A percentile compares a stretch with the other conserved stretches of the same genome.
Evolutionary conservation across 2,888 invertebrate species (phyloP).

Genomic region (Arctia plantaginis): DNA sequence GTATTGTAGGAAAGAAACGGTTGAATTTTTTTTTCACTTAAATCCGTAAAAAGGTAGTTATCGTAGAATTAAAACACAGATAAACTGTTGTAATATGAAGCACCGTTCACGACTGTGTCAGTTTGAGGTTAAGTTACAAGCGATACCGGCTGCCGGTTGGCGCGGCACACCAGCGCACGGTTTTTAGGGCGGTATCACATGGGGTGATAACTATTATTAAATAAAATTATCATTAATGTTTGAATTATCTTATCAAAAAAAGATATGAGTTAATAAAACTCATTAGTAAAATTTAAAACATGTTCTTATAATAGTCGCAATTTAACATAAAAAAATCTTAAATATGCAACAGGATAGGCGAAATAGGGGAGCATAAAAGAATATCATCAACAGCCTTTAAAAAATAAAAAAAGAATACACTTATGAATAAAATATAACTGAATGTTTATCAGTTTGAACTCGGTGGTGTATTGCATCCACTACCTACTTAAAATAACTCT

Average conservation of each 20-base stretch:
- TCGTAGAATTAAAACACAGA: conserved; percentile 63
- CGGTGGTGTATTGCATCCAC: not conserved
- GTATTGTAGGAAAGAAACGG: conserved; percentile 22
- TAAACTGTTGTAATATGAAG: conserved; percentile 77
- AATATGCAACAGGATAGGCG: not conserved
- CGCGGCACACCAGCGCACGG: conserved; percentile 74
- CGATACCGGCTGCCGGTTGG: conserved; percentile 80
- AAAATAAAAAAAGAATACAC: too few species aligned
- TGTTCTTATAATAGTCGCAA: not conserved
- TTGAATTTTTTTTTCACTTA: conserved; percentile 22
- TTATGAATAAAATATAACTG: not conserved
- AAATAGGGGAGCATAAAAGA: not conserved
- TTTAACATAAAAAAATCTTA: not conserved
- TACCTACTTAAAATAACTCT: not conserved
- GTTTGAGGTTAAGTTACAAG: conserved; percentile 86
- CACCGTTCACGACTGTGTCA: conserved; percentile 84
- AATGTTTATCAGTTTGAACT: not conserved
- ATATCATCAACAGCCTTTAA: too few species aligned
- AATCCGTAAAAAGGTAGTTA: conserved; percentile 28
- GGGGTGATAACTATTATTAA: conserved; percentile 59
- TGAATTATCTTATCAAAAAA: conserved; percentile 11
- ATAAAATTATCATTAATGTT: conserved; percentile 6
- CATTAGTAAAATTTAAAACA: not conserved
- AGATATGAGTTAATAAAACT: not conserved
- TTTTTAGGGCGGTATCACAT: conserved; percentile 67